These are phyloP conservation scores for Drosophila arawakana DNA, from an alignment of 1,140 invertebrate genomes.

Conservation along the genomic window DNA sequence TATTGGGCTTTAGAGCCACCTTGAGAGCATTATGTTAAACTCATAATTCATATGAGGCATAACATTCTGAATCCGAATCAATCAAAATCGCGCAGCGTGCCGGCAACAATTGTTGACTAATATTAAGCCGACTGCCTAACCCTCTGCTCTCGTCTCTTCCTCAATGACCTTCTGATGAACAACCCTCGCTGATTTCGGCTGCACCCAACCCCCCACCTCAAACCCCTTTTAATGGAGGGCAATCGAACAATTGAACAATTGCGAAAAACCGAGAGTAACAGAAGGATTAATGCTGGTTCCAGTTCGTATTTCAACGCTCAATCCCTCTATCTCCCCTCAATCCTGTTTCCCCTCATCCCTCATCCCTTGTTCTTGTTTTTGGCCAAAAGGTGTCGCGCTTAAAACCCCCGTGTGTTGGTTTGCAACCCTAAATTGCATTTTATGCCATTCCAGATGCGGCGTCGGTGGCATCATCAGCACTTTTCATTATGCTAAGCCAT, in stretches of 20 bases:
- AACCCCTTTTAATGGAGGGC: not conserved
- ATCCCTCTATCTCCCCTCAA: not conserved
- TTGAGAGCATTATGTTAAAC: slow-evolving; percentile 33
- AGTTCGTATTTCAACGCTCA: slow-evolving; percentile 17
- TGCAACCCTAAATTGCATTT: slow-evolving; percentile 82
- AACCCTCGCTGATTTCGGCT: slow-evolving; percentile 9
- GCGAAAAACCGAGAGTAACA: slow-evolving; percentile 63
- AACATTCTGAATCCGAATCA: slow-evolving; percentile 47
- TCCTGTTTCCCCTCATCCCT: not conserved
- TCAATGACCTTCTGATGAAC: slow-evolving; percentile 33
- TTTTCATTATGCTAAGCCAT: slow-evolving; percentile 82
- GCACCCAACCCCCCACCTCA: not conserved
- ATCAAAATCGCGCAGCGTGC: slow-evolving; percentile 60
- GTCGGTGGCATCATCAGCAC: slow-evolving; percentile 60
- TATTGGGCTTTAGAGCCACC: slow-evolving; percentile 48
- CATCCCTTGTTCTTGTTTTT: slow-evolving; percentile 1
- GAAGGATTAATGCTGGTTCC: slow-evolving; percentile 79
- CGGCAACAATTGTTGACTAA: slow-evolving; percentile 68
- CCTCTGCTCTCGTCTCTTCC: not conserved
- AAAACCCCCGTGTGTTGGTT: slow-evolving; percentile 58
- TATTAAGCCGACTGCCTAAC: slow-evolving; percentile 8
- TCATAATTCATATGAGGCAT: slow-evolving; percentile 66
- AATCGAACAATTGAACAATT: slow-evolving; percentile 78
- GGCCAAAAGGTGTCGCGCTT: slow-evolving; percentile 63
- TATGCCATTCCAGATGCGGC: slow-evolving; percentile 37